These are phyloP conservation scores for Homarus americanus DNA, from an alignment of 1,140 invertebrate species.

Conservation along the genomic window DNA sequence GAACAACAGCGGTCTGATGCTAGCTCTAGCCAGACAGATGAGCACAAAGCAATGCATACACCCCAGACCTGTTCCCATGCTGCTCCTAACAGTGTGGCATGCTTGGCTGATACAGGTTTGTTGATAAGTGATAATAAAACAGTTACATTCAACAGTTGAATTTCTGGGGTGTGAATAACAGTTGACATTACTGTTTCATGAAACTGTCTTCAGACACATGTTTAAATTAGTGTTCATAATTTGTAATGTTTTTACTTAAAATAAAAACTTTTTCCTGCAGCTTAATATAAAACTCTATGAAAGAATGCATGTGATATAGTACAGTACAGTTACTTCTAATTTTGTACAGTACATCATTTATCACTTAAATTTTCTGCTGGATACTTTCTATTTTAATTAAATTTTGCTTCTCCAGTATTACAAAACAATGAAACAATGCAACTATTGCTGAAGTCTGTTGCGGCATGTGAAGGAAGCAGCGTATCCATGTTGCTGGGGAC, in stretches of 20 bases:
- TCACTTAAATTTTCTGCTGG: not conserved
- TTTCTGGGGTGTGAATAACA: too few species aligned
- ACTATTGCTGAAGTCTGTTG: slow-evolving; percentile 83
- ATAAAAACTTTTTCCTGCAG: too few species aligned
- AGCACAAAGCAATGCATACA: slow-evolving; percentile 86
- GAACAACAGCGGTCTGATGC: slow-evolving; percentile 65
- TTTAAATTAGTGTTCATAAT: too few species aligned
- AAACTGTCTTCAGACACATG: too few species aligned
- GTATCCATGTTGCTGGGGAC: slow-evolving; percentile 75
- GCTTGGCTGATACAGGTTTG: slow-evolving; percentile 85
- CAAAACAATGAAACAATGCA: slow-evolving; percentile 89
- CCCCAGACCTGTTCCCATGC: slow-evolving; percentile 78
- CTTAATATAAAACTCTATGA: too few species aligned
- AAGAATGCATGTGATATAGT: too few species aligned
- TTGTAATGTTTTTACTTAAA: too few species aligned
- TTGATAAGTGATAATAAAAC: not conserved
- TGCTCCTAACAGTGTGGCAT: slow-evolving; percentile 79
- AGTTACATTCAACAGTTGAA: too few species aligned
- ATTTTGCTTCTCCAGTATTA: slow-evolving; percentile 80
- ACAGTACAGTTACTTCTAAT: too few species aligned
- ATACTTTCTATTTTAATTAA: not conserved
- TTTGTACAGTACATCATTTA: too few species aligned
- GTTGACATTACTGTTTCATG: not conserved
- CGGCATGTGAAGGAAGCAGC: slow-evolving; percentile 83
- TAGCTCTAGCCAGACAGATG: slow-evolving; percentile 84